Evolutionary conservation across 2,888 invertebrate species (phyloP), one percentile per base, ranked within the genome.

Genomic region (Bibio marci): DNA sequence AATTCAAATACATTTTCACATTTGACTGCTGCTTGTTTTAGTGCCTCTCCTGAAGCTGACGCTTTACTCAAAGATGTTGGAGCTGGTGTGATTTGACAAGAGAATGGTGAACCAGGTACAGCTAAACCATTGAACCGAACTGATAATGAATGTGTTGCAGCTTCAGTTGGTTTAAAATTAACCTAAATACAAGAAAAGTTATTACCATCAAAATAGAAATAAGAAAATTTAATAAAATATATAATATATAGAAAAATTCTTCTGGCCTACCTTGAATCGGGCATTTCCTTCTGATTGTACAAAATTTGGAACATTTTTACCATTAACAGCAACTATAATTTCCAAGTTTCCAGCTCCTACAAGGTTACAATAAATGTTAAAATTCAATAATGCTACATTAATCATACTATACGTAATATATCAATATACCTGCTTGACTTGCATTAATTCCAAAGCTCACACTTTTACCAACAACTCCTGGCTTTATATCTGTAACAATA

Each of bases 271-370:
- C 62, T 79, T 79, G 55, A 97, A 97, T 50, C 88, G 78, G 1
- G 94, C 95, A 59, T 94, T 94, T 30, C 94, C 94, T 66, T 95
- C 94, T 32, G 91, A 87, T 55, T 92, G 90, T 2, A 97, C 95
- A 58, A 91, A 95, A 65, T 97, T 97, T 10, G 95, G 95, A 13
- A 97, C 94, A 62, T 97, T 97, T 53, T 91, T 78, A 12, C 91
- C 91, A 52, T 83, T 88, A 2, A 94, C 92, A 1, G 94, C 91
- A 0, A 97, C 94, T 44, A 95, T 94, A 39, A 97, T 95, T 65
- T 97, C 95, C 54, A 95, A 68, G 62, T 95, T 95, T 18, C 95
- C 95, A 36, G 94, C 92, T 44, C 95, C 28, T 28, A 28, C 6
- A 26, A 26, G n/a, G n/a, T n/a, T 22, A 6, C 22, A 22, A 22